These are phyloP conservation scores for Oppia nitens DNA, from an alignment of 1,140 invertebrate species.

Conservation along the genomic window DNA sequence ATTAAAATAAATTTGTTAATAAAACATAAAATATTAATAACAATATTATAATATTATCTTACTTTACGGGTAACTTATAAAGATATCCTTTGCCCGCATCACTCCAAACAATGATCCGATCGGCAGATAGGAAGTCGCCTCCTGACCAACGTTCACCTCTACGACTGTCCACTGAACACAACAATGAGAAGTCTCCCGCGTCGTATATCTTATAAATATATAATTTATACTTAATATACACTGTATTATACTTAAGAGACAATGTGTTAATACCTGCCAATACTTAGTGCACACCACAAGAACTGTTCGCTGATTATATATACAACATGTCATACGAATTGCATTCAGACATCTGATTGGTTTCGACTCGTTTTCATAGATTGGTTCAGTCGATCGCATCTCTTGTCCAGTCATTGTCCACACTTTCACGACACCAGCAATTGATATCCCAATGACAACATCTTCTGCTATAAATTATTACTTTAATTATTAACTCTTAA, in stretches of 20 bases:
- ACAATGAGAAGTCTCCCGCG: constrained; percentile 78
- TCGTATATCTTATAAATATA: constrained; percentile 52
- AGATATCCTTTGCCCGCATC: constrained; percentile 85
- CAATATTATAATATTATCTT: constrained; percentile 31
- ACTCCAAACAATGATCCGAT: constrained; percentile 78
- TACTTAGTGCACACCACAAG: constrained; percentile 89
- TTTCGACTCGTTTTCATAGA: constrained; percentile 96
- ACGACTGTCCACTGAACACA: constrained; percentile 65
- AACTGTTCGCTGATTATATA: constrained; percentile 87
- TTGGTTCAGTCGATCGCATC: constrained; percentile 50
- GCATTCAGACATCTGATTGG: constrained; percentile 87
- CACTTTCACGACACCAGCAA: constrained; percentile 91
- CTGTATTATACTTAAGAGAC: neutral
- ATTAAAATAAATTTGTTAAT: neutral
- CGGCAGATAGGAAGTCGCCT: constrained; percentile 77
- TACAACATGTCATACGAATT: constrained; percentile 76
- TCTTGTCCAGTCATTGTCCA: constrained; percentile 85
- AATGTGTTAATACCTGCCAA: constrained; percentile 60
- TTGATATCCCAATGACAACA: constrained; percentile 85
- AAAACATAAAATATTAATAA: neutral
- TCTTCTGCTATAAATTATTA: constrained; percentile 49
- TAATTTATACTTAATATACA: constrained; percentile 10
- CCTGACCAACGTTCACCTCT: constrained; percentile 78
- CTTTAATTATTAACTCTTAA: neutral
- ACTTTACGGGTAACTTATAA: constrained; percentile 88